Base-by-base conservation (phyloP, 2,113 vertebrate genomes). In the Nycticryphes semicollaris region DNA sequence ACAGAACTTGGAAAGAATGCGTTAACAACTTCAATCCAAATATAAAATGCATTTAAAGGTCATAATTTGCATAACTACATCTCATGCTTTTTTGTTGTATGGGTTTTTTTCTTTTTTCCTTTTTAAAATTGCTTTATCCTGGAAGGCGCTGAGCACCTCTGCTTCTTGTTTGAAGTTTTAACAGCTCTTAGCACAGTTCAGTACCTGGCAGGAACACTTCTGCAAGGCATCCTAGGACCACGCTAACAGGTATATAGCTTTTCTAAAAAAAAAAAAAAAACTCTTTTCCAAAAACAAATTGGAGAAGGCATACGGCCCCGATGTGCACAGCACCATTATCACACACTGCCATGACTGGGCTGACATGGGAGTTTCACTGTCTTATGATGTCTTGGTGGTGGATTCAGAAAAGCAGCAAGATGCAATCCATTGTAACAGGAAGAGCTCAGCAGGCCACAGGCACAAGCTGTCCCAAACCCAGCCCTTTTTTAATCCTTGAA, bases 21-120 rank as follows among this genome's bases (percentile, higher is more conserved):
- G 16, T 82, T 94, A 91, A 90, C 77, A 93, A 94, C 87, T 94
- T 81, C 87, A 86, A 91, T 97, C 91, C 92, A 96, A 96, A 97
- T 94, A 97, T 95, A 94, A 97, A 95, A 95, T 94, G 85, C 84
- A 92, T 94, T 86, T 96, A 96, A 97, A 97, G 94, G 95, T 95
- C 95, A 93, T 90, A 87, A 94, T 96, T 96, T 94, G 95, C 94
- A 94, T 97, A 97, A 95, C 92, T 91, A 92, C 84, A 91, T 94
- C 87, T 96, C 89, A 90, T 92, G 75, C 60, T 96, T 94, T 94
- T 96, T 82, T 97, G 96, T 97, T 97, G 91, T 85, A 77, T 7
- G 45, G 25, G 54, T 19, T 23, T 53, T 47, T 45, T 51, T 33
- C 7, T 20, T 39, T 22, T 68, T 64, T 63, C 33, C 51, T 54